Percentiles rank a stretch among this genome's conserved stretches.
Evolutionary conservation across 2,888 invertebrate genomes (phyloP).

Genomic region (Subacronicta megacephala): DNA sequence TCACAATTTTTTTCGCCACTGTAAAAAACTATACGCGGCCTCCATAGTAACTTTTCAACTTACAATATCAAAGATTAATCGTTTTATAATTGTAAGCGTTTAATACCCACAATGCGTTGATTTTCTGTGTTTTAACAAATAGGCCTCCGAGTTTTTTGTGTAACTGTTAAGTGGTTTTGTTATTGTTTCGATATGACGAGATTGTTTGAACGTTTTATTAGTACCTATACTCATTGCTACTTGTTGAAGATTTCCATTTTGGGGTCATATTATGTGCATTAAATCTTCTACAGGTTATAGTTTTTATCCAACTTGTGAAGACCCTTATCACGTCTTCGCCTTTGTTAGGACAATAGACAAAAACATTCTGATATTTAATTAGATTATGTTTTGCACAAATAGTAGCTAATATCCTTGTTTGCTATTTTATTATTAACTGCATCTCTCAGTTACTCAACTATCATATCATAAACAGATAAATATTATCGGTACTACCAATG

Average conservation of each 20-base stretch:
- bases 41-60: constrained; percentile 39
- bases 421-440: not conserved
- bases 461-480: too few species aligned
- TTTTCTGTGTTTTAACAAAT: constrained; percentile 45
- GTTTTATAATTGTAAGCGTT: constrained; percentile 46
- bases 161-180: constrained; percentile 34
- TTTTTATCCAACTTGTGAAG: too few species aligned
- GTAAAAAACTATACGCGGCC: constrained; percentile 49
- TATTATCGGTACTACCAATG: too few species aligned
- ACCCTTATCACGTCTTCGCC: too few species aligned
- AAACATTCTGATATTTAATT: not conserved
- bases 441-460: not conserved
- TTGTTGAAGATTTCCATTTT: not conserved
- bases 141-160: constrained; percentile 38
- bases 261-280: not conserved
- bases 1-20: constrained; percentile 37
- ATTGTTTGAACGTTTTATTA: constrained; percentile 14
- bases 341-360: not conserved
- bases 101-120: constrained; percentile 37
- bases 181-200: constrained; percentile 18
- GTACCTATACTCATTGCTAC: constrained; percentile 1
- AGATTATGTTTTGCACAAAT: not conserved
- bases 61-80: constrained; percentile 51
- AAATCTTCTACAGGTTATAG: too few species aligned
- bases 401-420: not conserved